Base-by-base conservation (phyloP, 1,140 invertebrate species). In the Cotesia chilonis region DNA sequence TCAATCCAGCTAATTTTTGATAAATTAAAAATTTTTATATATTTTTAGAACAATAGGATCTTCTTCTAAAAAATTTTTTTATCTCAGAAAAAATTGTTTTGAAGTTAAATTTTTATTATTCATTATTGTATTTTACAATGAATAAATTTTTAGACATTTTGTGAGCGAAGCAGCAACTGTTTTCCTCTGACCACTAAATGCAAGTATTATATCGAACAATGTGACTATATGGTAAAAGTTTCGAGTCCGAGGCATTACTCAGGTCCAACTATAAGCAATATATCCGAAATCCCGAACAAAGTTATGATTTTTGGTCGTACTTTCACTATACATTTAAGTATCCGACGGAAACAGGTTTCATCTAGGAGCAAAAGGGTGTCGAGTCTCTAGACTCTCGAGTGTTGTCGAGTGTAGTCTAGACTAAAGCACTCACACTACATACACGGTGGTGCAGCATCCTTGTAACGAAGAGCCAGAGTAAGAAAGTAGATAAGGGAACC, bases 401-500 rank as follows among this genome's bases (percentile, higher is more conserved):
- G 41, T 14, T 59, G 57, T 59, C 20, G 41, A 47, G 41, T 9
- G 41, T 47, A 47, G 41, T 47, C 41, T 47, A 47, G 41, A 47
- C 41, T 47, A 47, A 10, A 47, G 41, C 6, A 41, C 28, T 28
- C 14, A 1, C 20, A 61, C 59, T 61, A 17, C 10, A 1, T 35
- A 20, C 7, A 9, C 28, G 6, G 7, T 10, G 28, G 35, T 28
- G 35, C 59, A 28, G 28, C 20, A 28, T 61, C 4, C 28, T 28
- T 4, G n/a, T n/a, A n/a, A n/a, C n/a, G 4, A 5, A 68, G 52
- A 54, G 51, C n/a, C 14, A 64, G 69, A 54, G 69, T 36, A 55
- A 70, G 59, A 70, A 59, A 70, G 60, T 47, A 12, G 10, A 54
- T 28, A 57, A 47, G 69, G 60, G 14, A 52, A 70, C 28, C 28